These are phyloP conservation scores for Silurus aristotelis DNA, from an alignment of 2,797 vertebrate genomes.

Conservation along the genomic window DNA sequence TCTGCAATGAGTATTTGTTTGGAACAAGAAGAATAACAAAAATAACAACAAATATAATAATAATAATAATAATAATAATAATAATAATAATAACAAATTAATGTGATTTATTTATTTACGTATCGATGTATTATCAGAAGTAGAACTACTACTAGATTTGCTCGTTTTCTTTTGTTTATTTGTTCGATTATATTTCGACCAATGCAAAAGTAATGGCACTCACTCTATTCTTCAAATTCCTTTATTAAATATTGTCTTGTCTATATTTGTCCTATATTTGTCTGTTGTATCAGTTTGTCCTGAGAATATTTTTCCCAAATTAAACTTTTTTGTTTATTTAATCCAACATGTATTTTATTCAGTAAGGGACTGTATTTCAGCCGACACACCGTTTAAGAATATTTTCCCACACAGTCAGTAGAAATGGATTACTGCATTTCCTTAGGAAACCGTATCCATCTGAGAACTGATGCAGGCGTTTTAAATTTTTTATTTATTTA, in stretches of 20 bases:
- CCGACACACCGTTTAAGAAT: neutral
- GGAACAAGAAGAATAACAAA: neutral
- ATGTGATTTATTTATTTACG: no score
- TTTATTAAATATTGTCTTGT: neutral
- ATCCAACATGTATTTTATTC: neutral
- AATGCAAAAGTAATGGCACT: neutral
- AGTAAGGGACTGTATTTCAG: neutral
- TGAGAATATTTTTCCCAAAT: neutral
- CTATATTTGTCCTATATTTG: neutral
- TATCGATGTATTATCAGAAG: no score
- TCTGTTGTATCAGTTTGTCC: neutral
- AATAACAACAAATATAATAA: no score
- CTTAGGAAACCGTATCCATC: neutral
- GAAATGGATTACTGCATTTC: neutral
- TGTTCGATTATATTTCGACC: no score
- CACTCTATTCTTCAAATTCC: neutral
- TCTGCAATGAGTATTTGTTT: neutral
- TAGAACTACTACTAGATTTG: no score
- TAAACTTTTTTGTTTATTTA: neutral
- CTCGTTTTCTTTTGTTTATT: no score
- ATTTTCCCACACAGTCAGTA: neutral
- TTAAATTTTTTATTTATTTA: neutral
- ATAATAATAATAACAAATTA: no score
- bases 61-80: no score
- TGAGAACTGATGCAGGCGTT: no score